phyloP scores from a whole-genome alignment of 2,888 invertebrate species.

The Xanthostigma xanthostigma region DNA sequence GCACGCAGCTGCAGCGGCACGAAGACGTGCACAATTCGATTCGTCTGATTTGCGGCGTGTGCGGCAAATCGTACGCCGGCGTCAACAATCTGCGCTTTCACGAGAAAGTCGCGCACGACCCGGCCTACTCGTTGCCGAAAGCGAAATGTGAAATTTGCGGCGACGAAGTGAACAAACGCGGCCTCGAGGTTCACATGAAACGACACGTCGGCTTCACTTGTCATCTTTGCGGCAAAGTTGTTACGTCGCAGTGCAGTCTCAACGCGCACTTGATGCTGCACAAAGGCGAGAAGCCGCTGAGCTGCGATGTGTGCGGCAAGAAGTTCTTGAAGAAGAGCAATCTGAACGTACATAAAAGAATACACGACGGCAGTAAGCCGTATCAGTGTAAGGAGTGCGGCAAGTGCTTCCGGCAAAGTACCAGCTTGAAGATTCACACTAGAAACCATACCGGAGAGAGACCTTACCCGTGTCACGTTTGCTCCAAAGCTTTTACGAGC shows the following conservation, averaged over 20 bases:
- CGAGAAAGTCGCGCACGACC: slow-evolving; percentile 1
- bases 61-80: slow-evolving; percentile 32
- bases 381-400: slow-evolving; percentile 15
- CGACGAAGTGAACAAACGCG: background rate
- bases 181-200: background rate
- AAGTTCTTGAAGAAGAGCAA: slow-evolving; percentile 5
- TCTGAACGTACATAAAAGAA: slow-evolving; percentile 4
- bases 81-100: slow-evolving; percentile 28
- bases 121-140: slow-evolving; percentile 4
- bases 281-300: slow-evolving; percentile 8
- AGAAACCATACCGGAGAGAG: slow-evolving; percentile 28
- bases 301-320: slow-evolving; percentile 8
- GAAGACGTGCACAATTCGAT: slow-evolving; percentile 28
- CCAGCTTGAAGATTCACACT: slow-evolving; percentile 33
- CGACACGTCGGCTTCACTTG: slow-evolving; percentile 4
- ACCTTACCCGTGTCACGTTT: slow-evolving; percentile 32
- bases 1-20: slow-evolving; percentile 20
- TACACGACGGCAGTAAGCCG: slow-evolving; percentile 6
- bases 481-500: slow-evolving; percentile 19
- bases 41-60: slow-evolving; percentile 32
- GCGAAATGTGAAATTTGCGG: slow-evolving; percentile 25
- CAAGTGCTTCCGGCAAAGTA: slow-evolving; percentile 20
- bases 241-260: background rate
- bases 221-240: slow-evolving; percentile 7
- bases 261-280: slow-evolving; percentile 5